phyloP scores from a whole-genome alignment of 2,888 invertebrate species.

The Mythimna impura region DNA sequence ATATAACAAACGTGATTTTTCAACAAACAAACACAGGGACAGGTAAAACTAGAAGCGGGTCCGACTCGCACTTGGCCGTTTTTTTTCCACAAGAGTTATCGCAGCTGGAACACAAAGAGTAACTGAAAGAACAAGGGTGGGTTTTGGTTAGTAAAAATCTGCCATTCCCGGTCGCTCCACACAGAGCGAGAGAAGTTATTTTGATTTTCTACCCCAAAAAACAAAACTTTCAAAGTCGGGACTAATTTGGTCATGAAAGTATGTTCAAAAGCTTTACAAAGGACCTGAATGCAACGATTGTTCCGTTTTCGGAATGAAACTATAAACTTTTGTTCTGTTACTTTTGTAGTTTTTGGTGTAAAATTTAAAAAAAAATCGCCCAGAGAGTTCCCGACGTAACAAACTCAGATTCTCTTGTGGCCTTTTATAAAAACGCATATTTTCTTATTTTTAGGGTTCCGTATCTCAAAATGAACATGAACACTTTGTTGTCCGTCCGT shows the following conservation, averaged over 20 bases:
- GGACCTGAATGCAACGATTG: neutral
- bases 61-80: no score
- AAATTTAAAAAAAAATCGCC: neutral
- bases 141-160: no score
- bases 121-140: no score
- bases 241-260: neutral
- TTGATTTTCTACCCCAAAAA: no score
- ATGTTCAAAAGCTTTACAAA: neutral
- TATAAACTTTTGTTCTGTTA: neutral
- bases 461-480: no score
- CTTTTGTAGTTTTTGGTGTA: neutral
- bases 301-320: neutral
- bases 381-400: neutral
- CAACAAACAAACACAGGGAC: no score
- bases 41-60: no score
- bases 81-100: no score
- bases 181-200: neutral
- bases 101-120: no score
- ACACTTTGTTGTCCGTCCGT: no score
- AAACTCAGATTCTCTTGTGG: neutral
- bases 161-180: neutral
- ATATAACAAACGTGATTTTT: no score
- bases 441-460: constrained; percentile 1
- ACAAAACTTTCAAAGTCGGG: no score
- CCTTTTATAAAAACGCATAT: constrained; percentile 4